Conservation (phyloP, 2,113 vertebrate genomes). For the Agapornis roseicollis region DNA sequence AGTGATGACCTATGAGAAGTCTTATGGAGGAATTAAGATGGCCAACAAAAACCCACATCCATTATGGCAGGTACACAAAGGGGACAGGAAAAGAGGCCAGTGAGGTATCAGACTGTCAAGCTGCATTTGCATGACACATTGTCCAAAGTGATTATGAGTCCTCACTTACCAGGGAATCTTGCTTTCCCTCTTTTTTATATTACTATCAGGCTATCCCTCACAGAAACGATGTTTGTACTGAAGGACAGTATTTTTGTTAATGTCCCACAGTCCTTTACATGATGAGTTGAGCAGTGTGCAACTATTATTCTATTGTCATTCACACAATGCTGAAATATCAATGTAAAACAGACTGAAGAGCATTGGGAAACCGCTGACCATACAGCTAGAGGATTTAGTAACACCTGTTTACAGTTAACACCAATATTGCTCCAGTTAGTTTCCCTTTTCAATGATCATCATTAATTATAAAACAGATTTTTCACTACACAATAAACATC, state of each 20-base stretch:
- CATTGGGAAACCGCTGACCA: neutral
- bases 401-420: neutral
- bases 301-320: neutral
- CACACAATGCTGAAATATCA: neutral
- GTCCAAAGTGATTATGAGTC: neutral
- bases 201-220: neutral
- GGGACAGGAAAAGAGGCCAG: slow-evolving; percentile 20
- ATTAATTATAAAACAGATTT: neutral
- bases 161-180: neutral
- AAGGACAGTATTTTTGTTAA: neutral
- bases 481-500: neutral
- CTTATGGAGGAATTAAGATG: neutral
- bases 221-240: neutral
- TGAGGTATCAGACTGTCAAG: slow-evolving; percentile 48
- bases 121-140: neutral
- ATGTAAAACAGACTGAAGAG: neutral
- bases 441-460: neutral
- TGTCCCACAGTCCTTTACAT: neutral
- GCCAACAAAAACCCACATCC: neutral
- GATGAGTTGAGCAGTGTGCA: slow-evolving; percentile 1
- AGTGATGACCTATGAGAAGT: neutral
- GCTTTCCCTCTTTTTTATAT: neutral
- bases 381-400: neutral
- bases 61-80: neutral
- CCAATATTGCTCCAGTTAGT: neutral